A percentile compares a stretch with the other conserved stretches of the same genome.
Evolutionary conservation across 1,140 invertebrate species (phyloP).

Genomic region (Araneus ventricosus): DNA sequence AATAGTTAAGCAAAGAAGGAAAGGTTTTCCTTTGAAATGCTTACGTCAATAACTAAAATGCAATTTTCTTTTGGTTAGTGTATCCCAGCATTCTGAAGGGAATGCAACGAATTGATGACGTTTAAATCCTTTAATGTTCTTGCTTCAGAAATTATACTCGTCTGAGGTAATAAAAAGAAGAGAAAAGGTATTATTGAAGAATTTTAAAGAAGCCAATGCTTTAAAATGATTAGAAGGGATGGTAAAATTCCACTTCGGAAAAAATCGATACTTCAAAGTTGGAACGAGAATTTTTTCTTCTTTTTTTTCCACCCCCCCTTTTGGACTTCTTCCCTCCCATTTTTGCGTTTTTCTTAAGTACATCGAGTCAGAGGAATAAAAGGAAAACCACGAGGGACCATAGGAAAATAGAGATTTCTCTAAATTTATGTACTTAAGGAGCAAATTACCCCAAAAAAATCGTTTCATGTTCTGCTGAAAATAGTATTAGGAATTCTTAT

Average conservation of each 20-base stretch:
- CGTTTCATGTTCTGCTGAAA: too few relatives aligned
- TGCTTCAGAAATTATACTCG: background rate
- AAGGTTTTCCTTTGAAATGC: too few relatives aligned
- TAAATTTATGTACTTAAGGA: too few relatives aligned
- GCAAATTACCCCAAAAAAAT: too few relatives aligned
- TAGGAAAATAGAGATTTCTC: background rate
- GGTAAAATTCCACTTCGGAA: constrained; percentile 21
- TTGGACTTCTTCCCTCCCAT: background rate
- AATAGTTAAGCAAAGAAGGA: too few relatives aligned
- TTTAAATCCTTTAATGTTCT: constrained; percentile 26
- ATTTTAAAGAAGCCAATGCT: constrained; percentile 19
- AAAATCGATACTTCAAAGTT: constrained; percentile 46
- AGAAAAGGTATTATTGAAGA: background rate
- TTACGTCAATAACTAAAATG: too few relatives aligned
- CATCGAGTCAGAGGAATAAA: constrained; percentile 4
- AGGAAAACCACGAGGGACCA: constrained; percentile 15
- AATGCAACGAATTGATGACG: background rate
- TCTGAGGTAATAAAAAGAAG: background rate
- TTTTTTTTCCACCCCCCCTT: background rate
- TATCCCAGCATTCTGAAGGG: too few relatives aligned
- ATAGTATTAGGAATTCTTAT: too few relatives aligned
- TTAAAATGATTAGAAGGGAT: constrained; percentile 41
- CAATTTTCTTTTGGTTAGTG: too few relatives aligned
- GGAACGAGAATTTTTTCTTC: background rate
- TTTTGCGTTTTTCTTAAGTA: constrained; percentile 32